Evolutionary conservation across 2,113 vertebrate species (phyloP), one percentile per base, ranked within the genome.

Genomic region (Malurus elegans): DNA sequence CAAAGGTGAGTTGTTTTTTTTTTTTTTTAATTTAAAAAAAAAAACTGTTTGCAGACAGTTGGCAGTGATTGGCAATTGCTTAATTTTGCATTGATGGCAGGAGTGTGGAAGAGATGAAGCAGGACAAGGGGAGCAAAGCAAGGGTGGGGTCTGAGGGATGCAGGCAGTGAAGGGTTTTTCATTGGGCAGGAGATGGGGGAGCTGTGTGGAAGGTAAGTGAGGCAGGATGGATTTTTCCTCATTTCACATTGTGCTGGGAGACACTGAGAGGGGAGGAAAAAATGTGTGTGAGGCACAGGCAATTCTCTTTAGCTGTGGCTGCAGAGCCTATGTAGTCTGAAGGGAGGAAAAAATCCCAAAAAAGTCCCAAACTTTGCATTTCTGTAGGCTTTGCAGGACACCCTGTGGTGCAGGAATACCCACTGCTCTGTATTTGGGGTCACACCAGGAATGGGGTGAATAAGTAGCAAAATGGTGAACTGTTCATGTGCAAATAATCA

Each of bases 91-190:
- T 20, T 45, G 66, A 6, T 21, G 42, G 40, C 48, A 70, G 84
- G 20, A 45, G 75, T 32, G 66, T 56, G 78, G 36, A 51, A 10
- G 60, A 31, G 48, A 23, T 24, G 72, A 53, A 87, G 53, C 38
- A 85, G 80, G 38, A 16, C 17, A 51, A 31, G 31, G 28, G 6
- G 18, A 14, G 19, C 1, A 31, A 25, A 8, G 8, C 2, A 9
- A 53, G 16, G 58, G 34, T 0, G 28, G 42, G 34, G 7, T 2
- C 1, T 32, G 21, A 14, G 28, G 0, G n/a, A 4, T 36, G 48
- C 10, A 16, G 18, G 15, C 0, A 6, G 2, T 0, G 32, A 19
- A 40, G 20, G 8, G 15, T 6, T 18, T 2, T 6, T 34, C 1
- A 1, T 3, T 24, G n/a, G 31, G 24, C 12, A 40, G 40, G 21